Evolutionary conservation across 1,140 invertebrate genomes (phyloP).

Genomic region (Drosophila kikkawai): DNA sequence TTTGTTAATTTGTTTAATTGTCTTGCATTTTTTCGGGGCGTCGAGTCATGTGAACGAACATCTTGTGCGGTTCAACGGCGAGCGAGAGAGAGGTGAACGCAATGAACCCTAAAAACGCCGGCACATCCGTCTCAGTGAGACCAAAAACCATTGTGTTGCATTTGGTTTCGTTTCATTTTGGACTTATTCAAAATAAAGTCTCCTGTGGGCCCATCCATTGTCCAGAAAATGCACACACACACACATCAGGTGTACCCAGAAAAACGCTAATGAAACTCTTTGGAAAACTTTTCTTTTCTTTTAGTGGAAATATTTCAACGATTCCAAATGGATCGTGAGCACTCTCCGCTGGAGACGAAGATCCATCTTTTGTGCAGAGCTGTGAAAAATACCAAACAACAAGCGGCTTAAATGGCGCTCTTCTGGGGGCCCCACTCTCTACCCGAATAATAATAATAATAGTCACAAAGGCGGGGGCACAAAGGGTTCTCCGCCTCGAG

Average conservation of each 20-base stretch:
- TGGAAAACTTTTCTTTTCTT: constrained; percentile 60
- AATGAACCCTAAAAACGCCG: constrained; percentile 77
- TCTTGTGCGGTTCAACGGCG: constrained; percentile 64
- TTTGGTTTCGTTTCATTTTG: constrained; percentile 45
- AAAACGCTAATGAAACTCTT: constrained; percentile 73
- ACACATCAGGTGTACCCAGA: constrained; percentile 61
- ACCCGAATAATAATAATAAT: constrained; percentile 47
- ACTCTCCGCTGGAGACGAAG: constrained; percentile 75
- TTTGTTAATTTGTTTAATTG: constrained; percentile 82
- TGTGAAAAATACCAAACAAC: constrained; percentile 77
- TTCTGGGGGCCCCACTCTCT: constrained; percentile 37
- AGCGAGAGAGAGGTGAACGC: constrained; percentile 43
- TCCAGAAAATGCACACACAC: constrained; percentile 25
- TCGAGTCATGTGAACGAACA: constrained; percentile 79
- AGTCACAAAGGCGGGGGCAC: constrained; percentile 57
- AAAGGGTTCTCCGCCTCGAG: constrained; percentile 37
- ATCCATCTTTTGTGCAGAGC: constrained; percentile 71
- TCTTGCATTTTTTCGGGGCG: constrained; percentile 65
- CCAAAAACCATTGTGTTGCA: constrained; percentile 62
- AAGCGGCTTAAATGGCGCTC: constrained; percentile 81
- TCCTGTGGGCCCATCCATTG: constrained; percentile 68
- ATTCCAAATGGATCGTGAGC: constrained; percentile 64
- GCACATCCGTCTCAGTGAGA: constrained; percentile 62
- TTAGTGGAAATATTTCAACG: constrained; percentile 54
- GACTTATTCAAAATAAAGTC: constrained; percentile 67